A percentile compares a stretch with the other conserved stretches of the same genome.
phyloP scores from a whole-genome alignment of 2,797 vertebrate species.

The Sebastes miniatus region DNA sequence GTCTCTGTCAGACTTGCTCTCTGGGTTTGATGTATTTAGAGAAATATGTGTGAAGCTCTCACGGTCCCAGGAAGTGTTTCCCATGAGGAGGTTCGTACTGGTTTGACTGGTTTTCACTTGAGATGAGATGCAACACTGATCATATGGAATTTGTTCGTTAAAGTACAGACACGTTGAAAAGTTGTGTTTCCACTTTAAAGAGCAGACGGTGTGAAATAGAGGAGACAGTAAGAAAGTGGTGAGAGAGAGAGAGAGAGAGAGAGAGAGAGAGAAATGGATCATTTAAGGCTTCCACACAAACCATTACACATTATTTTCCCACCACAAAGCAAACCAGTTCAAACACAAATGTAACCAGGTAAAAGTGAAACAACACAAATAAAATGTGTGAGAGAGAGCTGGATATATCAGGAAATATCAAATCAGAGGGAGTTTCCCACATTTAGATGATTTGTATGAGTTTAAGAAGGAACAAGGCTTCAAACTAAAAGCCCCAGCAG shows the following conservation, averaged over 20 bases:
- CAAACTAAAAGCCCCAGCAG: neutral
- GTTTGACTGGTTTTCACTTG: neutral
- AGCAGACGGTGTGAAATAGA: neutral
- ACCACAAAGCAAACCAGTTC: neutral
- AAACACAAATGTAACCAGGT: neutral
- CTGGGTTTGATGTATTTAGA: neutral
- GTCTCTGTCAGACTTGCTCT: neutral
- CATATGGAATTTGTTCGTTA: neutral
- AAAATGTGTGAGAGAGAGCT: neutral
- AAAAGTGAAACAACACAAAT: neutral
- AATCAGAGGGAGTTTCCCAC: neutral
- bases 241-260: neutral
- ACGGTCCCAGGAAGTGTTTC: too few relatives aligned
- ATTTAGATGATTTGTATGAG: neutral
- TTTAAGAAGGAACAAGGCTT: neutral
- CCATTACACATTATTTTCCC: neutral
- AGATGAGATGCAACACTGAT: conserved; percentile 1
- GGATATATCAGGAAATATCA: neutral
- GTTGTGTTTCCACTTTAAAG: too few relatives aligned
- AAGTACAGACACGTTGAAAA: neutral
- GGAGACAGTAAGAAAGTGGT: neutral
- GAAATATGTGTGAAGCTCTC: neutral
- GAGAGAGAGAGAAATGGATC: neutral
- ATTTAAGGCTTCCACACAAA: neutral
- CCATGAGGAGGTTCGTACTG: neutral